Evolutionary conservation across 2,888 invertebrate genomes (phyloP), one percentile per base, ranked within the genome.

Genomic region (Kryphioiulus occultus): DNA sequence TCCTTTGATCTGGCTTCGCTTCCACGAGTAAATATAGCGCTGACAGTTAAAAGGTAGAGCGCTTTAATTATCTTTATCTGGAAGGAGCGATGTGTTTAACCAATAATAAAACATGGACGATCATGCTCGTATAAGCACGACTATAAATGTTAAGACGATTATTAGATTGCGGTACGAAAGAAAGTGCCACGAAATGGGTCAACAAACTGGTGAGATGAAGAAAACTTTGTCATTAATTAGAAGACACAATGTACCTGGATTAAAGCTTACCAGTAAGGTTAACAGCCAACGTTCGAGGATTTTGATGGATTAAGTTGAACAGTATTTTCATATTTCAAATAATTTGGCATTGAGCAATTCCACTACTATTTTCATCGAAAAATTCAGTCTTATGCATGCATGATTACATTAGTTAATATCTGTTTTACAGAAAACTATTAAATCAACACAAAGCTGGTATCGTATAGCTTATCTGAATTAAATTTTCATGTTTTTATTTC

Each of bases 41-140:
- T 22, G 59, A 59, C 12, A 59, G 59, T 22, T 22, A 59, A 59
- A 59, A 59, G 59, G 59, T 59, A 59, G 59, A 22, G 59, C 59
- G 59, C n/a, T 59, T 59, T 59, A 59, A 59, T 59, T 59, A 59
- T 59, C 59, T 59, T 59, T 59, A 59, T 59, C 59, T 59, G 22
- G 17, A 59, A 59, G 59, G 22, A 59, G 59, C 59, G 22, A 59
- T 17, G 59, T 59, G 59, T 59, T 59, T 59, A 59, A 22, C 17
- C 59, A 59, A 59, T 59, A 59, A 22, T 59, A 59, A n/a, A 59
- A 59, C 59, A 59, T 22, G 59, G 59, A 59, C 59, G 7, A 59
- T 59, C 59, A 59, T 59, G 59, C 22, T 2, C 17, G 19, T 19
- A 22, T 59, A 59, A 59, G 59, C 59, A 59, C 59, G 59, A 59